phyloP scores from a whole-genome alignment of 2,113 vertebrate genomes.

The Ginglymostoma cirratum region DNA sequence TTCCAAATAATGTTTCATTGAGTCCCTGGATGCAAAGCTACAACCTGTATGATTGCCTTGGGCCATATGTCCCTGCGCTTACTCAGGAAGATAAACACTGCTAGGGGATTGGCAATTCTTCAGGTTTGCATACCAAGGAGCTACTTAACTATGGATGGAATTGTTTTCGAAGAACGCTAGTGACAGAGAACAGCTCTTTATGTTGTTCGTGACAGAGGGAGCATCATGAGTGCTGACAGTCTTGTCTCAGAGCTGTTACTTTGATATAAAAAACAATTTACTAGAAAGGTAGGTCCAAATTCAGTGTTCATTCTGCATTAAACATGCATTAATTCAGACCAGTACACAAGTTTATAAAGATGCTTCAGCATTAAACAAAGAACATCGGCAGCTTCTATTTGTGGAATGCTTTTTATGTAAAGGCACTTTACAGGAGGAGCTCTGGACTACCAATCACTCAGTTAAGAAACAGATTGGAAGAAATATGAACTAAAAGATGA shows the following conservation, averaged over 20 bases:
- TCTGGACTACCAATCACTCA: background rate
- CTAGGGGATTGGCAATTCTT: background rate
- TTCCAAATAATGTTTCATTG: background rate
- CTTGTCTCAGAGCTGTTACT: background rate
- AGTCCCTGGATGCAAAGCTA: background rate
- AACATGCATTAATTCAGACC: conserved; percentile 12
- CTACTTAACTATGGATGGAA: background rate
- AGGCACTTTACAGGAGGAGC: background rate
- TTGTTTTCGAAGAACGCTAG: background rate
- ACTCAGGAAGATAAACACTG: background rate
- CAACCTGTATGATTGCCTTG: background rate
- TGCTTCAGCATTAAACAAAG: background rate
- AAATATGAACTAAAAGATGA: background rate
- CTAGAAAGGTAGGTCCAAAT: background rate
- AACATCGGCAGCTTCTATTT: background rate
- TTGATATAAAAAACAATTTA: conserved; percentile 6
- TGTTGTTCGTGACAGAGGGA: background rate
- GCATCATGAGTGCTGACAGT: background rate
- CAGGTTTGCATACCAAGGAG: conserved; percentile 23
- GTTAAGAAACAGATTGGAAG: background rate
- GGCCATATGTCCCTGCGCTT: background rate
- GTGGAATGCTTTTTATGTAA: background rate
- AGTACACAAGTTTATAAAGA: background rate
- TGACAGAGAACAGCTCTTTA: background rate
- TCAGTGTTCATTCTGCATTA: background rate